Base-by-base conservation (phyloP, 2,888 invertebrate species). In the Tillus elongatus region DNA sequence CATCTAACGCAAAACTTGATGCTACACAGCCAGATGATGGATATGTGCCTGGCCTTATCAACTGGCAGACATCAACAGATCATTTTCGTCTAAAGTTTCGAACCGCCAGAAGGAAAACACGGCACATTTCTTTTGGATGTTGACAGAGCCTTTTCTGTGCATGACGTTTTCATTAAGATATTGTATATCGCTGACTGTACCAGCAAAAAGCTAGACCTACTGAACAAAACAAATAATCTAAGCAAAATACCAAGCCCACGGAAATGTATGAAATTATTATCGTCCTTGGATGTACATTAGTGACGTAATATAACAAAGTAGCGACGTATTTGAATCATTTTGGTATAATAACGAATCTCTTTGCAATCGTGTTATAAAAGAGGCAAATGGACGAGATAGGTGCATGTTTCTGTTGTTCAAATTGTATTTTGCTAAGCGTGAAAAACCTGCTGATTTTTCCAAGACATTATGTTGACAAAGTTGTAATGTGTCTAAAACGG, bases 131-230 rank as follows among this genome's bases (percentile, higher is more conserved):
- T 29, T 9, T 6, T 11, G 8, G 12, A 29, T 11, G 9, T 29
- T 10, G 30, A 11, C 6, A 8, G 12, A 8, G n/a, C 4, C 6
- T 29, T 10, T 29, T n/a, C 30, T 8, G 11, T 10, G 8, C 11
- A 8, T 8, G 30, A 29, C n/a, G 11, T 29, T 29, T 29, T 29
- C n/a, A 11, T 29, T 4, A 11, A 29, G n/a, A 8, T 29, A 6
- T 29, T 29, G 6, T 10, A 29, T 10, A 29, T 29, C n/a, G 8
- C 30, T 29, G 30, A 29, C 30, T 29, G 30, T 11, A 29, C 30
- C n/a, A 29, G n/a, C 12, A 29, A 29, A 29, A 29, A 11, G 12
- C 4, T 29, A 11, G n/a, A 29, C 6, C 6, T 29, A 8, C 12
- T 11, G 12, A 29, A 29, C 4, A n/a, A n/a, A n/a, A n/a, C n/a